Evolutionary conservation across 2,888 invertebrate species (phyloP).

Genomic region (Aphrophora alni): DNA sequence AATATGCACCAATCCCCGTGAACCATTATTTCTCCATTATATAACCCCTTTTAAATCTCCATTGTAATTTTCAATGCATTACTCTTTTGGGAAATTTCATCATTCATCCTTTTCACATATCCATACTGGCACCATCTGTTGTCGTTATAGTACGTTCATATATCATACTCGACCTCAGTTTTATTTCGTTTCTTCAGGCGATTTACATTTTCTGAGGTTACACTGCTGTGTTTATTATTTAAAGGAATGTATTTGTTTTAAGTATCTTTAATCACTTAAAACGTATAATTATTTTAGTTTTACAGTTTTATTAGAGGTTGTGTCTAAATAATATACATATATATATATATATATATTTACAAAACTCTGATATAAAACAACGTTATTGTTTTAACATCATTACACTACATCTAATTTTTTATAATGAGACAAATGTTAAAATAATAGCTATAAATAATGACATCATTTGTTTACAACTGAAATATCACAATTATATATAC

Average conservation of each 20-base stretch:
- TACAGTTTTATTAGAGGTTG: too few species aligned
- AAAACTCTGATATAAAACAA: too few species aligned
- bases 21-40: slow-evolving; percentile 9
- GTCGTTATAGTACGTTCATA: not conserved
- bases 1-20: not conserved
- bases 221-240: not conserved
- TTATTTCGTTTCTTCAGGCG: not conserved
- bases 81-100: slow-evolving; percentile 1
- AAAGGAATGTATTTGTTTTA: not conserved
- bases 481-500: too few species aligned
- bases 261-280: too few species aligned
- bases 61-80: slow-evolving; percentile 9
- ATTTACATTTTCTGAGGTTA: not conserved
- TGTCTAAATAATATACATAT: too few species aligned
- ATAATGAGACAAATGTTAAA: too few species aligned
- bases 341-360: too few species aligned
- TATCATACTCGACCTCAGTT: not conserved
- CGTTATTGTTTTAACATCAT: too few species aligned
- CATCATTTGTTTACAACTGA: too few species aligned
- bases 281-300: too few species aligned
- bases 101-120: not conserved
- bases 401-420: too few species aligned
- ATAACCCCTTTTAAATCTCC: not conserved
- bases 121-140: not conserved
- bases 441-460: too few species aligned